Evolutionary conservation across 64 coral and sea anemone genomes (phyloP).

Genomic region (Acropora tenuis): DNA sequence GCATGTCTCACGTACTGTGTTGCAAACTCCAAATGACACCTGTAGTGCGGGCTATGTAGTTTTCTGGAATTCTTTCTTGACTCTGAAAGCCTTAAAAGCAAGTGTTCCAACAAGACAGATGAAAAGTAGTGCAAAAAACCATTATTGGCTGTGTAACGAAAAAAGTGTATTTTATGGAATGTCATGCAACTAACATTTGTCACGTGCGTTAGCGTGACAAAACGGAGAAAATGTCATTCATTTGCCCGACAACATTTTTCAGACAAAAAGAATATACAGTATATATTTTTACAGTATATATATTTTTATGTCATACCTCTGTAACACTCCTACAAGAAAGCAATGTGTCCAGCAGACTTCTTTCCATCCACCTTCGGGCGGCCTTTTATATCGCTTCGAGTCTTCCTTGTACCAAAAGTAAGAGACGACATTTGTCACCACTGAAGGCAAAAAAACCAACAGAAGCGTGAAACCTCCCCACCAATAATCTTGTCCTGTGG

Average conservation of each 20-base stretch:
- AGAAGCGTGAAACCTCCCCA: constrained; percentile 73
- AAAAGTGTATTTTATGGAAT: background rate
- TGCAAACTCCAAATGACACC: no score
- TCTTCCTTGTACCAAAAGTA: constrained; percentile 92
- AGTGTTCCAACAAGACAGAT: no score
- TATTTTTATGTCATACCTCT: constrained; percentile 49
- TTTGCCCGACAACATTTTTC: background rate
- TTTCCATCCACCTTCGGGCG: constrained; percentile 74
- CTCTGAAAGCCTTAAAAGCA: no score
- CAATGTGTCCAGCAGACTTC: constrained; percentile 52
- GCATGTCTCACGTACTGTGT: no score
- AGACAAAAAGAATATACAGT: no score
- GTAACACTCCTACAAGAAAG: constrained; percentile 66
- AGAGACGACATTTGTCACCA: constrained; percentile 76
- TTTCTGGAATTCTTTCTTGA: no score
- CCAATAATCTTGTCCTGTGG: constrained; percentile 60
- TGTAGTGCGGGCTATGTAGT: no score
- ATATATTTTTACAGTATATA: no score
- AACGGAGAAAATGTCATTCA: background rate
- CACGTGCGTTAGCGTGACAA: no score
- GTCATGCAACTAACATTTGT: no score
- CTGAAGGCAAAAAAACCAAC: constrained; percentile 69
- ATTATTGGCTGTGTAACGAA: background rate
- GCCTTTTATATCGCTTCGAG: constrained; percentile 6
- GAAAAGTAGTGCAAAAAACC: no score